Evolutionary conservation across 2,888 invertebrate species (phyloP), one percentile per base, ranked within the genome.

Genomic region (Homarus gammarus): DNA sequence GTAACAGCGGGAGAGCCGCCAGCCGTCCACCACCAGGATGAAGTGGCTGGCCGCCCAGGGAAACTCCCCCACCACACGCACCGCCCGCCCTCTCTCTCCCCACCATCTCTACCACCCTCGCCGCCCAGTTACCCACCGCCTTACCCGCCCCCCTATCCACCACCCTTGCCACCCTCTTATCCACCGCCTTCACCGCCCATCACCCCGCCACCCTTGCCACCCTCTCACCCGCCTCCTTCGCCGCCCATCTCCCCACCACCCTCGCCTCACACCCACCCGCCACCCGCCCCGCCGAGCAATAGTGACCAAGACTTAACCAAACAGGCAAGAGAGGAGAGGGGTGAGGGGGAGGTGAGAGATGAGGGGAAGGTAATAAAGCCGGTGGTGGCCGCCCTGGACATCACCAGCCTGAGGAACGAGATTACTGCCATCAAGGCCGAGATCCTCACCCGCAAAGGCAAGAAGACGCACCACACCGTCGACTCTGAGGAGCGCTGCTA

Each of bases 401-500:
- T 91, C 70, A 91, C 91, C 33, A 73, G 75, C 27, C 78, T 90
- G 18, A 91, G 84, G 73, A 89, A 87, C 73, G 91, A 91, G 78
- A 91, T 91, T 27, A 79, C 77, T 18, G 90, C 91, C 40, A 89
- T 90, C 56, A 87, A 88, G 64, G 87, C 82, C 1, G 91, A 91
- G 72, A 90, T 91, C 51, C 83, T 87, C 10, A 75, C 87, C 40
- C 82, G 91, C 33, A 89, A 91, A 78, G 91, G 91, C 68, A 84
- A 86, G 83, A 56, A 82, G 31, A 73, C 87, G 3, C 87, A 73
- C 51, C 75, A 36, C 40, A 27, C 18, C 27, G 31, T 38, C 27
- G 75, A 75, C 33, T 75, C 73, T 0, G 61, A 77, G 31, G 89
- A 87, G 73, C 79, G 77, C n/a, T 89, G 89, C 40, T 87, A 83